Conservation (phyloP, 2,888 invertebrate species). For the Cepaea hortensis region DNA sequence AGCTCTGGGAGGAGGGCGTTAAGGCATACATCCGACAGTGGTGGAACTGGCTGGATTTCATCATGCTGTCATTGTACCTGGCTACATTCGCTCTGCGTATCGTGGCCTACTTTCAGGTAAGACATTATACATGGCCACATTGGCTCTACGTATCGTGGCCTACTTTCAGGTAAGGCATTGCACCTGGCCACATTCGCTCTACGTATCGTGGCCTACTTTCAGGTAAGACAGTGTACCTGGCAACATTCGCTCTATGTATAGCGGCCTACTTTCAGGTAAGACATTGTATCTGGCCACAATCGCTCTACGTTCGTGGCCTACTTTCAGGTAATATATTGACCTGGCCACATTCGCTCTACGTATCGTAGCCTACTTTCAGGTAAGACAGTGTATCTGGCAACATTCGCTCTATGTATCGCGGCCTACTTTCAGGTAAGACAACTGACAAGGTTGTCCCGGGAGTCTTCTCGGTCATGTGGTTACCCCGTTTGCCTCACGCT, state of each 20-base stretch:
- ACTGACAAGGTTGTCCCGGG: too few relatives aligned
- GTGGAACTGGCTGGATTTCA: constrained; percentile 81
- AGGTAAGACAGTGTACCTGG: constrained; percentile 76
- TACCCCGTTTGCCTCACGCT: too few relatives aligned
- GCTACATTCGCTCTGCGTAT: constrained; percentile 78
- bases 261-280: constrained; percentile 72
- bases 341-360: constrained; percentile 76
- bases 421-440: constrained; percentile 72
- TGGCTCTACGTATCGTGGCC: constrained; percentile 78
- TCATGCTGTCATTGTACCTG: constrained; percentile 79
- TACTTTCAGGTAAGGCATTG: constrained; percentile 72
- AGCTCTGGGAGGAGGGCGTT: constrained; percentile 80
- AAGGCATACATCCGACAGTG: constrained; percentile 79
- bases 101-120: constrained; percentile 72
- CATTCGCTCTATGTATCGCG: constrained; percentile 78
- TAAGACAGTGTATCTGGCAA: constrained; percentile 77
- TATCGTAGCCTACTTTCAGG: constrained; percentile 74
- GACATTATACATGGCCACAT: constrained; percentile 78
- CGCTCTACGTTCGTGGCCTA: constrained; percentile 77
- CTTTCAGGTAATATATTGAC: constrained; percentile 69
- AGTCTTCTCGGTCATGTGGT: too few relatives aligned
- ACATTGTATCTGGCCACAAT: constrained; percentile 79
- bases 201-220: constrained; percentile 76
- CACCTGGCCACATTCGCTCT: constrained; percentile 79
- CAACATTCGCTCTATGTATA: constrained; percentile 78